phyloP scores from a whole-genome alignment of 1,140 invertebrate genomes.

The Lucilia cuprina region DNA sequence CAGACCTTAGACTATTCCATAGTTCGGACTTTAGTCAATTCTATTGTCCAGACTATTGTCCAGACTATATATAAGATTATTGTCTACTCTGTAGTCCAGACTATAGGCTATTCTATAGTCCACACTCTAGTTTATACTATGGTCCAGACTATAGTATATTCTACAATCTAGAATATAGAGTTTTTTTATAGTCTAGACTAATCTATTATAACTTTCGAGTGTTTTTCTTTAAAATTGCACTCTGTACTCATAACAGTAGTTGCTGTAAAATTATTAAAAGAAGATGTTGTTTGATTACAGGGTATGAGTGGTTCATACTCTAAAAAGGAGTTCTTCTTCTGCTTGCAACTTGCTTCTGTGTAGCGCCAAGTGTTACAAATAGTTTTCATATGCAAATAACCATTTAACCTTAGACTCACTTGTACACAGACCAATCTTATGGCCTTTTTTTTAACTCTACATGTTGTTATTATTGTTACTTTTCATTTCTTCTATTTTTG shows the following conservation, averaged over 20 bases:
- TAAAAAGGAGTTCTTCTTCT: neutral
- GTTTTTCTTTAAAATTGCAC: neutral
- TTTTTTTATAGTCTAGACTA: too few relatives aligned
- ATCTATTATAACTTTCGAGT: neutral
- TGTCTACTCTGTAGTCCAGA: too few relatives aligned
- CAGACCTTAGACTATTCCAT: too few relatives aligned
- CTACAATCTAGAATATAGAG: too few relatives aligned
- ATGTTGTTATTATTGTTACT: too few relatives aligned
- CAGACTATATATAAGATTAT: too few relatives aligned
- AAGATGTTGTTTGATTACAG: slow-evolving; percentile 7
- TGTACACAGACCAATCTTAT: neutral
- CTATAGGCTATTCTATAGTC: too few relatives aligned
- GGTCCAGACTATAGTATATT: too few relatives aligned
- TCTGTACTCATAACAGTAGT: neutral
- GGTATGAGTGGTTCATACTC: slow-evolving; percentile 4
- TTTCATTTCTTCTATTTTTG: neutral
- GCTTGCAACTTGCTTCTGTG: neutral
- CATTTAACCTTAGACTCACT: slow-evolving; percentile 11
- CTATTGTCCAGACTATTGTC: too few relatives aligned
- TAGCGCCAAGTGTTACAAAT: slow-evolving; percentile 51
- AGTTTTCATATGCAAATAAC: slow-evolving; percentile 47
- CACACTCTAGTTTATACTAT: too few relatives aligned
- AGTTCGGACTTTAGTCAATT: too few relatives aligned
- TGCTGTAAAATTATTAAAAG: slow-evolving; percentile 6
- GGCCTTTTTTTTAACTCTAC: too few relatives aligned